Conservation (phyloP, 2,888 invertebrate genomes). For the Cheilosia grossa region DNA sequence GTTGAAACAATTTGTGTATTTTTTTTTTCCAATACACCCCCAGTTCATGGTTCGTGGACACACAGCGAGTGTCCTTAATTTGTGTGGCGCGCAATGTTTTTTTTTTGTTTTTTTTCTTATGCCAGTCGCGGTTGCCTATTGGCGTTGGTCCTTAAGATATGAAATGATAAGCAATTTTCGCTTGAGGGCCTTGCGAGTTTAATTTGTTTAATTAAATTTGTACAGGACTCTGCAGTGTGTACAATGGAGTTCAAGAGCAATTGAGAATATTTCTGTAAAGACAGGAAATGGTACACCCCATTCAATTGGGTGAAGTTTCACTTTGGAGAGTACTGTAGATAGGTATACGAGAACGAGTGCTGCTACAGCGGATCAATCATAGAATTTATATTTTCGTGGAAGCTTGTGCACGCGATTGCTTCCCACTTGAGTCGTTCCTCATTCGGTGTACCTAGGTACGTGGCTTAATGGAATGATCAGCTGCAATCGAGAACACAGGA, state of each 20-base stretch:
- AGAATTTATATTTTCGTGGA: neutral
- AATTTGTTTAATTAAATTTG: conserved; percentile 70
- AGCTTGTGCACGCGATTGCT: neutral
- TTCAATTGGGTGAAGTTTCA: conserved; percentile 8
- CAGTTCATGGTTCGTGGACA: conserved; percentile 65
- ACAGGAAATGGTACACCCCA: conserved; percentile 11
- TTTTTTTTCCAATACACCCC: conserved; percentile 23
- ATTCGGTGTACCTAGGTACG: neutral
- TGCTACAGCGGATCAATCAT: conserved; percentile 43
- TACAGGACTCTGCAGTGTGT: conserved; percentile 3
- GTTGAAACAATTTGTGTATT: conserved; percentile 47
- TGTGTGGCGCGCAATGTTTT: conserved; percentile 52
- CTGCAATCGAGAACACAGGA: conserved; percentile 24
- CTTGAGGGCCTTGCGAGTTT: conserved; percentile 60
- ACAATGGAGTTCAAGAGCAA: conserved; percentile 23
- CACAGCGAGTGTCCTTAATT: conserved; percentile 67
- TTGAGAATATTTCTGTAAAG: conserved; percentile 25
- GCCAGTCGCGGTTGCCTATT: conserved; percentile 61
- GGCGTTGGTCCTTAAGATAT: conserved; percentile 62
- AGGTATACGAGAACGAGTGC: neutral
- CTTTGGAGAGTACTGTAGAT: neutral
- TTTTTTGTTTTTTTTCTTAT: conserved; percentile 43
- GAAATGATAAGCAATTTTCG: conserved; percentile 70
- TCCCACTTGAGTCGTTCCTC: conserved; percentile 28
- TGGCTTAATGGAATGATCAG: conserved; percentile 60